Evolutionary conservation across 2,113 vertebrate genomes (phyloP), one percentile per base, ranked within the genome.

Genomic region (Pao palembangensis): DNA sequence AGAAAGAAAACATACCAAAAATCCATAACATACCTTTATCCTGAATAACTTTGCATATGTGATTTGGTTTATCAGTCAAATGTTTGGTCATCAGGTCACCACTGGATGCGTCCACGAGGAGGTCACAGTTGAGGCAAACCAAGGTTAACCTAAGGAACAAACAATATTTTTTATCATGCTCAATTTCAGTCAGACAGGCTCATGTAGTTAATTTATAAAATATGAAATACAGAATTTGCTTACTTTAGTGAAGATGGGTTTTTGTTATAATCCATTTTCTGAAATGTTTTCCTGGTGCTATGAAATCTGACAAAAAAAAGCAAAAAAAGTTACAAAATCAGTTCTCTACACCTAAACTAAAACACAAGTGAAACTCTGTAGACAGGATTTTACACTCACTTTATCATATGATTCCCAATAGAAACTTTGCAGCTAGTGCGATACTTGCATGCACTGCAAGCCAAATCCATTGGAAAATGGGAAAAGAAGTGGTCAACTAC

Each of bases 41-140:
- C 73, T 91, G 61, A 73, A 96, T 87, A 75, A 98, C 88, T 91
- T 92, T 94, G 81, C 97, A 99, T 42, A 80, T 75, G 31, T 99
- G 97, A 85, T 86, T 82, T 21, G 92, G 88, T 61, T 83, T 89
- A 70, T 92, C 92, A 67, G 85, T 91, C 78, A 99, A 88, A 86
- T 99, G 97, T 51, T 90, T 89, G 64, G 93, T 92, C 97, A 99
- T 98, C 31, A 89, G 88, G 85, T 99, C 93, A 54, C 93, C 88
- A 15, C 88, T 90, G 75, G 91, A 92, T 64, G 87, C 91, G 46
- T 93, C 93, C 55, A 90, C 79, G 49, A 94, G 83, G 80, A 95
- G 94, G 76, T 96, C 92, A 85, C 97, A 99, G 88, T 92, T 93
- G 70, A 96, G 92, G 89, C 97, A 99, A 68, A 96, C 91, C 31